Conservation (phyloP, 1,140 invertebrate species). For the Anthonomus grandis region DNA sequence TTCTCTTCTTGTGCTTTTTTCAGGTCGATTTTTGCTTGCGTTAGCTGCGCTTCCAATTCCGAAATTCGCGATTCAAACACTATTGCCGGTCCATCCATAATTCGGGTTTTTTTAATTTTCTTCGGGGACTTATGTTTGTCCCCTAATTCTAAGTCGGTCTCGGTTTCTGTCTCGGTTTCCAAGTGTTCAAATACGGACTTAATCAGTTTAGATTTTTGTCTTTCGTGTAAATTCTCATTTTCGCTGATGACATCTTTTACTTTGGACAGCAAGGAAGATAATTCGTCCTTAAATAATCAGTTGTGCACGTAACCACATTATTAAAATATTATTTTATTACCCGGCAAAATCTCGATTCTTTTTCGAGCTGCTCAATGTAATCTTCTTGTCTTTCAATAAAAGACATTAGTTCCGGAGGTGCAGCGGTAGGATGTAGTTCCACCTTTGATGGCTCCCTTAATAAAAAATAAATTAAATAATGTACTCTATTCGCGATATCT, state of each 20-base stretch:
- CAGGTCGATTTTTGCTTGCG: slow-evolving; percentile 70
- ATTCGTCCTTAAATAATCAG: slow-evolving; percentile 55
- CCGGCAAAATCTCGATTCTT: slow-evolving; percentile 74
- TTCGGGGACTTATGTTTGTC: slow-evolving; percentile 5
- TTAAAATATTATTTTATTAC: slow-evolving; percentile 44
- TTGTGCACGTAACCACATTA: neutral
- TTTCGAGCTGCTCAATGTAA: slow-evolving; percentile 78
- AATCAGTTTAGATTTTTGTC: slow-evolving; percentile 62
- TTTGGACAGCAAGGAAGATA: slow-evolving; percentile 70
- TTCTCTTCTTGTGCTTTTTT: slow-evolving; percentile 67
- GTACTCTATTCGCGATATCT: no score
- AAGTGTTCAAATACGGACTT: slow-evolving; percentile 54
- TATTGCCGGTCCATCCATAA: slow-evolving; percentile 63
- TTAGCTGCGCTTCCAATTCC: slow-evolving; percentile 77
- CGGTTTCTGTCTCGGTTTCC: slow-evolving; percentile 51
- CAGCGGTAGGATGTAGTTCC: slow-evolving; percentile 11
- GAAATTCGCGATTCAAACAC: slow-evolving; percentile 78
- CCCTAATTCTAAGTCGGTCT: slow-evolving; percentile 36
- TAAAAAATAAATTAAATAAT: neutral
- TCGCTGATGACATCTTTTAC: slow-evolving; percentile 79
- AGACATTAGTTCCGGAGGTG: slow-evolving; percentile 56
- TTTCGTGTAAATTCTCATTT: slow-evolving; percentile 74
- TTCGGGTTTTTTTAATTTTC: slow-evolving; percentile 44
- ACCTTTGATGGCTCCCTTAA: slow-evolving; percentile 31
- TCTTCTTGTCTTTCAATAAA: slow-evolving; percentile 81